phyloP scores from a whole-genome alignment of 2,888 invertebrate genomes.

The Hyposoter dolosus region DNA sequence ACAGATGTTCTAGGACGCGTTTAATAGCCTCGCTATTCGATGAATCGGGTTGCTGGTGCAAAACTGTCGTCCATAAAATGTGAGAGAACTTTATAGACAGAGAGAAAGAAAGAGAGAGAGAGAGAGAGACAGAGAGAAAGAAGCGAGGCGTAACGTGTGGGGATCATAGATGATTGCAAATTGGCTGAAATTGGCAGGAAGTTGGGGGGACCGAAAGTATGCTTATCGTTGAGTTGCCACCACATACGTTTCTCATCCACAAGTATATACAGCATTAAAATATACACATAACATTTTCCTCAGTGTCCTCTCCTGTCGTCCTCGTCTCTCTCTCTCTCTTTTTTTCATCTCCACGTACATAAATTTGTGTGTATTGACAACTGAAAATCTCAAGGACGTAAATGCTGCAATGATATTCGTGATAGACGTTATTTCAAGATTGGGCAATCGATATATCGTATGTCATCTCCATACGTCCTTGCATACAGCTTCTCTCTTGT shows the following conservation, averaged over 20 bases:
- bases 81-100: slow-evolving; percentile 36
- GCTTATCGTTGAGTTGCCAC: slow-evolving; percentile 73
- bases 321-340: slow-evolving; percentile 42
- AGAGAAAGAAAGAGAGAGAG: slow-evolving; percentile 38
- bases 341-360: slow-evolving; percentile 40
- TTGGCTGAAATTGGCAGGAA: slow-evolving; percentile 85
- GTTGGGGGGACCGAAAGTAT: slow-evolving; percentile 81
- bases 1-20: slow-evolving; percentile 72
- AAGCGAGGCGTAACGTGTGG: slow-evolving; percentile 78
- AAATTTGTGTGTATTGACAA: slow-evolving; percentile 23
- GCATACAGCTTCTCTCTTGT: slow-evolving; percentile 37
- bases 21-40: slow-evolving; percentile 70
- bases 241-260: slow-evolving; percentile 38
- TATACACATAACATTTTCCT: slow-evolving; percentile 35
- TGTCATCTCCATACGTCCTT: slow-evolving; percentile 65
- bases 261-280: not conserved
- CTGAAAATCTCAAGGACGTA: slow-evolving; percentile 16
- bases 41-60: slow-evolving; percentile 51
- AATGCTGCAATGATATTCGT: not conserved
- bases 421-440: not conserved
- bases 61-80: slow-evolving; percentile 34
- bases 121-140: slow-evolving; percentile 56
- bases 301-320: slow-evolving; percentile 55
- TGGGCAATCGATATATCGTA: slow-evolving; percentile 25
- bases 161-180: slow-evolving; percentile 84